Percentiles rank a stretch among this genome's conserved stretches.
These are phyloP conservation scores for Poecile atricapillus DNA, from an alignment of 2,113 vertebrate species.

Conservation along the genomic window DNA sequence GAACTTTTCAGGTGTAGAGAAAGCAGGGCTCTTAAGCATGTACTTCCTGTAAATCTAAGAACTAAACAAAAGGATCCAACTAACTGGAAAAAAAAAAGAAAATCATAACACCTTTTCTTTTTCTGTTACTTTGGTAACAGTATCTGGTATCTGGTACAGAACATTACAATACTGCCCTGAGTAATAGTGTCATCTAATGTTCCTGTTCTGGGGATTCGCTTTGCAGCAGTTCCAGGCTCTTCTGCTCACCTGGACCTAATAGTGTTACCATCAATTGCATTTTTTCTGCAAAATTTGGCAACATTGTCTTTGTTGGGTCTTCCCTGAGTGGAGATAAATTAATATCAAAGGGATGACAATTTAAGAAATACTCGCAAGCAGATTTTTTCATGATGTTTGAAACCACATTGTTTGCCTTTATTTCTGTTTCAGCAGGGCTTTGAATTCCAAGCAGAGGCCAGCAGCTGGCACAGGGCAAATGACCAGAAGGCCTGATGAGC, in stretches of 20 bases:
- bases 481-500: not conserved
- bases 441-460: not conserved
- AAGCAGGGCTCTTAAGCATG: fast-evolving
- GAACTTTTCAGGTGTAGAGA: not conserved
- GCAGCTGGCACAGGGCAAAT: not conserved
- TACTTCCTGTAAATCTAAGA: not conserved
- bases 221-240: not conserved
- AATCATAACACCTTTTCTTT: not conserved
- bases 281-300: not conserved
- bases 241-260: not conserved
- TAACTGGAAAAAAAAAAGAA: not conserved
- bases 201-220: not conserved
- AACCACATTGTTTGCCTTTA: not conserved
- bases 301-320: not conserved
- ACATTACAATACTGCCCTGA: not conserved
- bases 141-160: not conserved
- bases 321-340: not conserved
- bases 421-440: not conserved
- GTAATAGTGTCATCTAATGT: not conserved
- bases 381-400: not conserved
- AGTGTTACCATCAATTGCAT: not conserved
- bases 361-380: not conserved
- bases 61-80: not conserved
- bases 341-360: not conserved
- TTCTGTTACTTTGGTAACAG: too few relatives aligned